These are phyloP conservation scores for Leptopilina boulardi DNA, from an alignment of 1,140 invertebrate species.

Conservation along the genomic window DNA sequence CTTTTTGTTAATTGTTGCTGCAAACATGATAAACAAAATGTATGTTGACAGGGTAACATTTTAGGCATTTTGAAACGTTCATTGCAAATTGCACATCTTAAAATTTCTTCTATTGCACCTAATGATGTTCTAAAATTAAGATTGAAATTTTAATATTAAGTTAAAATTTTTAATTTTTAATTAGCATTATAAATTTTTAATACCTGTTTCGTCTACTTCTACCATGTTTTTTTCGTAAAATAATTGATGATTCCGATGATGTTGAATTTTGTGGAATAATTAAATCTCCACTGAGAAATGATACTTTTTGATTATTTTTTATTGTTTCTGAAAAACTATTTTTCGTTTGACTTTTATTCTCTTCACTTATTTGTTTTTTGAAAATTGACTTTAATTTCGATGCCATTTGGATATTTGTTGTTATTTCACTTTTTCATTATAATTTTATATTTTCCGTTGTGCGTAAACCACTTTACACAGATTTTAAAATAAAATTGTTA, in stretches of 20 bases:
- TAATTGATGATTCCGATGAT: not conserved
- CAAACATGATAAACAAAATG: constrained; percentile 83
- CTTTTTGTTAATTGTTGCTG: constrained; percentile 65
- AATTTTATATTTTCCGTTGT: not conserved
- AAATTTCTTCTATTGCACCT: constrained; percentile 79
- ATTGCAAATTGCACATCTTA: constrained; percentile 84
- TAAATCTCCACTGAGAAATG: constrained; percentile 34
- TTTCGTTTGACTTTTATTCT: constrained; percentile 36
- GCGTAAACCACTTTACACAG: not conserved
- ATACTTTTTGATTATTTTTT: constrained; percentile 32
- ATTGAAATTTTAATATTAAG: no score
- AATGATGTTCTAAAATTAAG: constrained; percentile 69
- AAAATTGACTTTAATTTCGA: constrained; percentile 47
- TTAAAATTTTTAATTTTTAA: not conserved
- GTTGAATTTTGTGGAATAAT: not conserved
- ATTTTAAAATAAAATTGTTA: not conserved
- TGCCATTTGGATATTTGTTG: not conserved
- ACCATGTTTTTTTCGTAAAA: constrained; percentile 31
- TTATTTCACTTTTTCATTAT: not conserved
- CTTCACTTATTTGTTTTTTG: constrained; percentile 38
- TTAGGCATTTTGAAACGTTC: constrained; percentile 81
- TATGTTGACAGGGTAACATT: constrained; percentile 86
- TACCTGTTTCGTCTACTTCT: constrained; percentile 37
- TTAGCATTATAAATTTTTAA: constrained; percentile 20
- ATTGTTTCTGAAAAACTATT: constrained; percentile 39